phyloP scores from a whole-genome alignment of 2,113 vertebrate genomes.

The sheep (Ovis aries) region ARS-UI_Ramb_v3.0 NC_056058.1:20226001-20226500 shows the following conservation, averaged over 20 bases:
- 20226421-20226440: neutral
- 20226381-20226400: neutral
- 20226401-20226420: neutral
- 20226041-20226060: neutral
- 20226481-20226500: neutral
- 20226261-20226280: neutral
- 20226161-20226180: neutral
- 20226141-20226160: neutral
- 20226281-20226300: neutral
- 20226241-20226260: neutral
- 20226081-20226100: neutral
- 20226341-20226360: neutral
- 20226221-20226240: neutral
- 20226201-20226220: neutral
- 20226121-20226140: neutral
- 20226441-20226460: neutral
- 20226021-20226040: neutral
- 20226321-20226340: neutral
- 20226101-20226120: neutral
- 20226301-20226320: neutral
- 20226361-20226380: fast-evolving
- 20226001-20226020: no score
- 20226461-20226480: neutral
- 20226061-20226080: neutral
- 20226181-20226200: neutral